Percentiles rank a stretch among this genome's conserved stretches.
Conservation (phyloP, 2,797 vertebrate genomes). For the Typhlichthys eigenmanni region DNA sequence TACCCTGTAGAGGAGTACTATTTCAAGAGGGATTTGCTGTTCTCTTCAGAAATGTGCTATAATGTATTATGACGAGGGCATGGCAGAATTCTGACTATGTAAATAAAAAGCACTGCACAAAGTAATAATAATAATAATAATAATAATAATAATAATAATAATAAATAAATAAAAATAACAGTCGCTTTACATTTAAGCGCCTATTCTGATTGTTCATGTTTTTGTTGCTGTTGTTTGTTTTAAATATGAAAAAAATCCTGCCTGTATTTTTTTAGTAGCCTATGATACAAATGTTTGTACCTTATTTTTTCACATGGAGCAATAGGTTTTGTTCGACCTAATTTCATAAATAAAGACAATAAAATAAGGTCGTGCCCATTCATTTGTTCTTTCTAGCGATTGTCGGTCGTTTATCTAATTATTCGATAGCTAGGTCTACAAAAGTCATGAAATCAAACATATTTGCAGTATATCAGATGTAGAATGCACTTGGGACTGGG, state of each 20-base stretch:
- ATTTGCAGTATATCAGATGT: no score
- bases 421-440: no score
- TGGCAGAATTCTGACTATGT: constrained; percentile 30
- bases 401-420: no score
- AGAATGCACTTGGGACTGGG: no score
- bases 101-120: constrained; percentile 20
- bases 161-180: neutral
- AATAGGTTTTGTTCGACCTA: neutral
- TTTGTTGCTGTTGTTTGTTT: constrained; percentile 9
- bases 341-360: constrained; percentile 42
- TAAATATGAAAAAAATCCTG: neutral
- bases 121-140: no score
- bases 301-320: constrained; percentile 54
- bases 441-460: no score
- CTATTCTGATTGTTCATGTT: constrained; percentile 14
- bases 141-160: no score
- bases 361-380: neutral
- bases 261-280: constrained; percentile 34
- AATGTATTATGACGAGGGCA: constrained; percentile 72
- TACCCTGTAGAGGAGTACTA: constrained; percentile 70
- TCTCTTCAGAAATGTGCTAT: constrained; percentile 83
- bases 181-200: constrained; percentile 13
- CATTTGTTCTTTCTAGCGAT: no score
- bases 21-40: constrained; percentile 78
- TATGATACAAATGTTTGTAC: neutral